Evolutionary conservation across 2,113 vertebrate genomes (phyloP), one percentile per base, ranked within the genome.

Genomic region (Halcyon senegalensis): DNA sequence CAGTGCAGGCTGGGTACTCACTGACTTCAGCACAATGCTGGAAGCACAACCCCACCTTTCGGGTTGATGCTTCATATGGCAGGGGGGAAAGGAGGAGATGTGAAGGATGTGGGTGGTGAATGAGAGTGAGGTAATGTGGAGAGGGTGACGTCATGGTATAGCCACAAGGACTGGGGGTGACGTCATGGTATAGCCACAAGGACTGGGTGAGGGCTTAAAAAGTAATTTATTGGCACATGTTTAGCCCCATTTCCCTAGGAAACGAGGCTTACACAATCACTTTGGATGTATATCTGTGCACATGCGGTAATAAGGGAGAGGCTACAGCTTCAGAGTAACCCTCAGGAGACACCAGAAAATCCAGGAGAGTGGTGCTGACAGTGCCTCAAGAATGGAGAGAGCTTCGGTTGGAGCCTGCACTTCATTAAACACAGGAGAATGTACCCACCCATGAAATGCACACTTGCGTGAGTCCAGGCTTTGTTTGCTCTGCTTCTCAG

Each of bases 121-220:
- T 7, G 18, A 30, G 56, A 58, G 10, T 95, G 95, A 95, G 74
- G 91, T 96, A 94, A 95, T 92, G 66, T 64, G 90, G 92, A 95
- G 90, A 89, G 33, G n/a, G 53, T 97, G 96, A 96, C 87, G 76
- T 96, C 86, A 96, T 82, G 73, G 62, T 93, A 60, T 41, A 90
- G 75, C 67, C 76, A 70, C 37, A 90, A 70, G 87, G 60, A 41
- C 59, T 73, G 88, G 77, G 67, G n/a, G 53, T 97, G 96, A 96
- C 87, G 76, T 96, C 86, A 96, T 82, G 73, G 62, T 93, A 60
- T 41, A 90, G 75, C 67, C 76, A 70, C 37, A 90, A 70, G 87
- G 60, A 41, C 59, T 73, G 88, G 77, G 67, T 75, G 77, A 92
- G 69, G 62, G 51, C 62, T 96, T 82, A 84, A 87, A 39, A 66